Evolutionary conservation across 2,888 invertebrate genomes (phyloP).

Genomic region (Leistus spinibarbis): DNA sequence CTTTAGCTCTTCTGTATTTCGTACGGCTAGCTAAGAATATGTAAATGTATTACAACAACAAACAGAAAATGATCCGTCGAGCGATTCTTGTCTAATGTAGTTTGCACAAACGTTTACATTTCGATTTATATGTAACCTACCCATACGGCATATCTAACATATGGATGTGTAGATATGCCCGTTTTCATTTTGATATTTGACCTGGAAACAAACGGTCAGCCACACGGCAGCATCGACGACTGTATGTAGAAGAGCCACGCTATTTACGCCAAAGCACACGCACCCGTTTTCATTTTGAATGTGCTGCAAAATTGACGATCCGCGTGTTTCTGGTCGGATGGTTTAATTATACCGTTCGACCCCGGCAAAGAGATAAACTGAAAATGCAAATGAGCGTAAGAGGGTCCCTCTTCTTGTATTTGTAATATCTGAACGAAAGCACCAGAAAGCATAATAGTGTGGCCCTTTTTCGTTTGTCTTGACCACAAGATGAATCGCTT

Average conservation of each 20-base stretch:
- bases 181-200: not conserved
- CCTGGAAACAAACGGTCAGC: not conserved
- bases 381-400: conserved; percentile 45
- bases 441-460: conserved; percentile 3
- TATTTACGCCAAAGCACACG: not conserved
- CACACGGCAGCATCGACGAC: not conserved
- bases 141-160: not conserved
- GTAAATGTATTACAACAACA: no score
- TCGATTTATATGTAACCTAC: not conserved
- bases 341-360: conserved; percentile 38
- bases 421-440: not conserved
- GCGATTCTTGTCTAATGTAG: not conserved
- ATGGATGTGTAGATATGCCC: not conserved
- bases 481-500: conserved; percentile 38
- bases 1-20: no score
- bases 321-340: conserved; percentile 16
- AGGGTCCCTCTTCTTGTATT: conserved; percentile 36
- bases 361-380: conserved; percentile 40
- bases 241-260: no score
- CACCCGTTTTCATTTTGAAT: not conserved
- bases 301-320: not conserved
- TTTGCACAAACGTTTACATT: not conserved
- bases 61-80: no score
- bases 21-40: no score
- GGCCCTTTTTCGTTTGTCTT: conserved; percentile 24